Percentiles rank a stretch among this genome's conserved stretches.
phyloP scores from a whole-genome alignment of 2,888 invertebrate species.

The Dasysyrphus tricinctus region DNA sequence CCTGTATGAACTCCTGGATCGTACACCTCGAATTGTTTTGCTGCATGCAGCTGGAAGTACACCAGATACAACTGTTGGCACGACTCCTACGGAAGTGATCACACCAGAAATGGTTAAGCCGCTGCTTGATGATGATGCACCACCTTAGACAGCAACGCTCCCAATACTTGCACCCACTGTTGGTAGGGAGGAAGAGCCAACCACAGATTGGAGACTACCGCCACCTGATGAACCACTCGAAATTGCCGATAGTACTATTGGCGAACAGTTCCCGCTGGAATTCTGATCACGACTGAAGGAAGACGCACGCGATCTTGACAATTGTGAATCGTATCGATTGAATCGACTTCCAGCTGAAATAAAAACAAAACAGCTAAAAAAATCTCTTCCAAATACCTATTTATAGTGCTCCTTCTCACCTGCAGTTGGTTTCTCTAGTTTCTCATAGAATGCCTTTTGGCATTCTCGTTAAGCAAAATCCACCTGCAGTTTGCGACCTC shows the following conservation, averaged over 20 bases:
- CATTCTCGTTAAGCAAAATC: constrained; percentile 99
- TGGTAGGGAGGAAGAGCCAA: constrained; percentile 76
- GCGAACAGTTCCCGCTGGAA: constrained; percentile 81
- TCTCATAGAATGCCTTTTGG: constrained; percentile 96
- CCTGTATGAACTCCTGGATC: constrained; percentile 81
- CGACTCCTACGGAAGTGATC: constrained; percentile 85
- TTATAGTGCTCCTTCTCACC: constrained; percentile 62
- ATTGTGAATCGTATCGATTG: constrained; percentile 86
- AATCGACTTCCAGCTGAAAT: constrained; percentile 83
- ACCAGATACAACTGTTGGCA: constrained; percentile 83
- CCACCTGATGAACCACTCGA: constrained; percentile 71
- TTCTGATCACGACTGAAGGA: constrained; percentile 83
- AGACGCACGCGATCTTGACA: constrained; percentile 82
- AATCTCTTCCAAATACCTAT: too few species aligned
- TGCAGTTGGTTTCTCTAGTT: constrained; percentile 89
- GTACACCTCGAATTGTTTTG: constrained; percentile 83
- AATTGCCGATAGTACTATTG: constrained; percentile 63
- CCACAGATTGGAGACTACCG: constrained; percentile 78
- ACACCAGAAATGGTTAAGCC: constrained; percentile 79
- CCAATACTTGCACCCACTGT: constrained; percentile 52
- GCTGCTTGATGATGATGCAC: constrained; percentile 73
- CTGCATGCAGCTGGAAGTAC: constrained; percentile 77
- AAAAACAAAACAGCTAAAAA: constrained; percentile 35
- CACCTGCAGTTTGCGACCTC: constrained; percentile 92
- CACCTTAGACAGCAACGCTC: constrained; percentile 69